These are phyloP conservation scores for Sebastes hopkinsi DNA, from an alignment of 2,797 vertebrate species.

Conservation along the genomic window DNA sequence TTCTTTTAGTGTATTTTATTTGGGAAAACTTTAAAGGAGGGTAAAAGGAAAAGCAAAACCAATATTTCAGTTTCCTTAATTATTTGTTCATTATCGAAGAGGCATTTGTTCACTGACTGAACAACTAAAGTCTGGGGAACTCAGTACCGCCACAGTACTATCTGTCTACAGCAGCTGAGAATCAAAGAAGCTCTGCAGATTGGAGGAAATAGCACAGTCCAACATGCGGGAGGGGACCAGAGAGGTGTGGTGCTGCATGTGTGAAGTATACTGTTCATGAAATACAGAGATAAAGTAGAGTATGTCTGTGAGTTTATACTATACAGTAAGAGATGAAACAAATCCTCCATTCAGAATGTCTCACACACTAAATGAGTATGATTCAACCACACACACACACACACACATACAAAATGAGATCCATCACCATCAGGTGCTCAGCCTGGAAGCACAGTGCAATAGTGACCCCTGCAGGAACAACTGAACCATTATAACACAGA, in stretches of 20 bases:
- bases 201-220: neutral
- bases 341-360: neutral
- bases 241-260: neutral
- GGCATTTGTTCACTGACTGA: too few relatives aligned
- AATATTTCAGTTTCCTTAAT: too few relatives aligned
- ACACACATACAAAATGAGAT: neutral
- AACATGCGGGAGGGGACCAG: neutral
- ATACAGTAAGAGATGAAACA: neutral
- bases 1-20: too few relatives aligned
- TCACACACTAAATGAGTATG: neutral
- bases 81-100: too few relatives aligned
- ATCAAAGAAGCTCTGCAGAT: neutral
- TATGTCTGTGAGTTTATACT: neutral
- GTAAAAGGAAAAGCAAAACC: too few relatives aligned
- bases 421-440: neutral
- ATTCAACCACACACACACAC: neutral
- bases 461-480: constrained; percentile 24
- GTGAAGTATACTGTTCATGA: neutral
- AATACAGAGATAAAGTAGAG: neutral
- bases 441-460: neutral
- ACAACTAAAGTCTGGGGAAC: too few relatives aligned
- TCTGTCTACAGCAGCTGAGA: neutral
- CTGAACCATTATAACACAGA: neutral
- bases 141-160: too few relatives aligned
- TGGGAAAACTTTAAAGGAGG: too few relatives aligned